These are phyloP conservation scores for Drosophila persimilis DNA, from an alignment of 1,140 invertebrate genomes.

Conservation along the genomic window DNA sequence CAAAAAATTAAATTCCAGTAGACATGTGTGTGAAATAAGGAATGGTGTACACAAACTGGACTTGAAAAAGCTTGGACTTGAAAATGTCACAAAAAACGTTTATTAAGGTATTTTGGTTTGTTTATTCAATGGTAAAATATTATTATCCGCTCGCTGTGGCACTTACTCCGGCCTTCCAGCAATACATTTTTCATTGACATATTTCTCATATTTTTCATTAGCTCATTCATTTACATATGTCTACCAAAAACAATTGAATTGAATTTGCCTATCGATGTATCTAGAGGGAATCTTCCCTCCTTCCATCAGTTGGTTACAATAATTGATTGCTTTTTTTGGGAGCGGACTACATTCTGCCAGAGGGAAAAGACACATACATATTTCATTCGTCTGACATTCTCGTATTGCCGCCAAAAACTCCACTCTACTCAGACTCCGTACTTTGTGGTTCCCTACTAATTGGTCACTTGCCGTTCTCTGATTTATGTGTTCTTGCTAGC, in stretches of 20 bases:
- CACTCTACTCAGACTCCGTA: not conserved
- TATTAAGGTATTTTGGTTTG: no score
- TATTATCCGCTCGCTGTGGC: no score
- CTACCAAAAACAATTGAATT: not conserved
- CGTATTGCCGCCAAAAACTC: not conserved
- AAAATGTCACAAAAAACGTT: no score
- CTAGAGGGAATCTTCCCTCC: not conserved
- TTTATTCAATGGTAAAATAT: no score
- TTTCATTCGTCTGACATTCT: conserved; percentile 5
- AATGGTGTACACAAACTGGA: no score
- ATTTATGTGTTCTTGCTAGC: conserved; percentile 49
- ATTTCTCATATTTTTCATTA: not conserved
- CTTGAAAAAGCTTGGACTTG: no score
- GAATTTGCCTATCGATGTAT: not conserved
- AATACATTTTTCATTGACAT: conserved; percentile 7
- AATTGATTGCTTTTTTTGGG: conserved; percentile 35
- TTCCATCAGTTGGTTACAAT: conserved; percentile 3
- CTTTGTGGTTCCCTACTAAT: conserved; percentile 43
- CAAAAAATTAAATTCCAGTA: no score
- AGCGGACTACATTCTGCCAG: not conserved
- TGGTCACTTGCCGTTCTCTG: conserved; percentile 44
- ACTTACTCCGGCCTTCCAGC: not conserved
- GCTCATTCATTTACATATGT: conserved; percentile 7
- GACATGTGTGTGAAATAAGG: no score
- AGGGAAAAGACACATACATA: not conserved